phyloP scores from a whole-genome alignment of 2,113 vertebrate species.

The Gadus macrocephalus region DNA sequence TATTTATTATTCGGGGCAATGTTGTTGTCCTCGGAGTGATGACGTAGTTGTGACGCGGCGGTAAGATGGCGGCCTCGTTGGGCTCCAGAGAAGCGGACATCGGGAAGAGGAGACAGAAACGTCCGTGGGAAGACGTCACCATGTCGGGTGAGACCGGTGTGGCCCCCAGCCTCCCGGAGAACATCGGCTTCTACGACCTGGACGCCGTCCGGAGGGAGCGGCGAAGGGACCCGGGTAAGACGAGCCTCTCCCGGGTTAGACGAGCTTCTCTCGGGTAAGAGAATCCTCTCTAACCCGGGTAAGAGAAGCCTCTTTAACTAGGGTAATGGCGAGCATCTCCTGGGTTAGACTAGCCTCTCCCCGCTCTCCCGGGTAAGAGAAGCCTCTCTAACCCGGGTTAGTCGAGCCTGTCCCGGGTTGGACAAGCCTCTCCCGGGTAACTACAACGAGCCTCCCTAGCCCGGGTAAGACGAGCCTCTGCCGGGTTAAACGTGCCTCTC shows the following conservation, averaged over 20 bases:
- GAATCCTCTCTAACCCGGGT: too few species aligned
- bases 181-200: constrained; percentile 52
- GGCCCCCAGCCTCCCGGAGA: constrained; percentile 59
- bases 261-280: too few species aligned
- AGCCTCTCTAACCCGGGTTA: too few species aligned
- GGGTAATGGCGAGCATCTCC: too few species aligned
- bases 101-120: constrained; percentile 43
- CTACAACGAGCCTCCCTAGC: too few species aligned
- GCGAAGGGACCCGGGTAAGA: background rate
- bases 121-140: constrained; percentile 35
- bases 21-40: background rate
- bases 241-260: too few species aligned
- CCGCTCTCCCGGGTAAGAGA: too few species aligned
- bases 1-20: background rate
- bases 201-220: background rate
- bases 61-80: constrained; percentile 70
- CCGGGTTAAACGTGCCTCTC: background rate
- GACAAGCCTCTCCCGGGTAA: too few species aligned
- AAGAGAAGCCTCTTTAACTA: too few species aligned
- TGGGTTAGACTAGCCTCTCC: too few species aligned
- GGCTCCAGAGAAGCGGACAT: constrained; percentile 49
- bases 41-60: constrained; percentile 36
- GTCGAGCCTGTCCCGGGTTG: too few species aligned
- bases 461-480: too few species aligned
- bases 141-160: constrained; percentile 38